Evolutionary conservation across 2,888 invertebrate species (phyloP).

Genomic region (Himalopsyche kuldschensis): DNA sequence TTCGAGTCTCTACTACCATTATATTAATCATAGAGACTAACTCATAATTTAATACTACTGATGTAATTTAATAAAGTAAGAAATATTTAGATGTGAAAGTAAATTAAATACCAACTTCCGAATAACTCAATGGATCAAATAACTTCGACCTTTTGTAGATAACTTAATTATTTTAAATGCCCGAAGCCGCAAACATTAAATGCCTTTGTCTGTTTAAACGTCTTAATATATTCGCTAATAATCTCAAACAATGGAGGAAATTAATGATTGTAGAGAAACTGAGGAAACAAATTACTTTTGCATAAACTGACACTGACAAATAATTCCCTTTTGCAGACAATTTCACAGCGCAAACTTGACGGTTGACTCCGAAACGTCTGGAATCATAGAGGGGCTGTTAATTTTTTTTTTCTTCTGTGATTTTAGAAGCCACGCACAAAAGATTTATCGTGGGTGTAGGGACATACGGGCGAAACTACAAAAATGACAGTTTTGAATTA

Average conservation of each 20-base stretch:
- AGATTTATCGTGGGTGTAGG: too few relatives aligned
- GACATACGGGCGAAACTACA: too few relatives aligned
- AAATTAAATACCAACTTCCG: too few relatives aligned
- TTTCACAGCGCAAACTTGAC: background rate
- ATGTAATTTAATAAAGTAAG: too few relatives aligned
- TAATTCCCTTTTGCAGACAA: conserved; percentile 12
- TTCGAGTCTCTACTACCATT: too few relatives aligned
- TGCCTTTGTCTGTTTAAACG: background rate
- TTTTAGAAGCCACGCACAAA: background rate
- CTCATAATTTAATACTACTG: too few relatives aligned
- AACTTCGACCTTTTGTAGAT: background rate
- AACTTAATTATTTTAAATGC: background rate
- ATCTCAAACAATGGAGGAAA: background rate
- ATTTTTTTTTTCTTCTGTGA: background rate
- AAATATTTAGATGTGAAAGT: too few relatives aligned
- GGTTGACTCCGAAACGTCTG: background rate
- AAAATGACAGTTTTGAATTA: too few relatives aligned
- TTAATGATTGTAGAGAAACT: background rate
- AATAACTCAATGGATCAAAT: background rate
- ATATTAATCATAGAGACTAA: too few relatives aligned
- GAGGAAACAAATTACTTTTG: background rate
- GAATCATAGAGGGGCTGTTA: background rate
- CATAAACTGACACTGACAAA: conserved; percentile 20
- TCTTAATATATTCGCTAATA: background rate
- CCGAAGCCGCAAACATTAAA: background rate